Conservation (phyloP, 2,113 vertebrate species). For the Irena cyanogastra region DNA sequence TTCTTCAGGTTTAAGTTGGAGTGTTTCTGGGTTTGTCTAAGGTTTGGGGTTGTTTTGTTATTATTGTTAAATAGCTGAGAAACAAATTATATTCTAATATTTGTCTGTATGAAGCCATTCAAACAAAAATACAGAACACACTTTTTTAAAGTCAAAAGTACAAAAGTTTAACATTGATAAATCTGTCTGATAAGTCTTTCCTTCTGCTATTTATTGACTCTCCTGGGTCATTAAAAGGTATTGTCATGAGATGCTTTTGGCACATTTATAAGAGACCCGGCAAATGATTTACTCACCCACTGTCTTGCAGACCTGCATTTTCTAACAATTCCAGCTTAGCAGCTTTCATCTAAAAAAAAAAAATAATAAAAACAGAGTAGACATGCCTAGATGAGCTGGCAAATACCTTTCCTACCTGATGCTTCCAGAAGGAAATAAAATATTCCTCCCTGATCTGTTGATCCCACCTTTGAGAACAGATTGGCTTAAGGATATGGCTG, state of each 20-base stretch:
- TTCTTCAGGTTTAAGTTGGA: conserved; percentile 10
- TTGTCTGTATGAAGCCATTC: not conserved
- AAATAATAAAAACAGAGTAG: not conserved
- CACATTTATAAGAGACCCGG: not conserved
- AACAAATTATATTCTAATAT: not conserved
- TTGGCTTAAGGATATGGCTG: not conserved
- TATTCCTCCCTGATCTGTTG: not conserved
- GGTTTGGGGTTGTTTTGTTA: not conserved
- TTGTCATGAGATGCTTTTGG: not conserved
- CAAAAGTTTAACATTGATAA: not conserved
- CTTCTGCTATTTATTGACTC: not conserved
- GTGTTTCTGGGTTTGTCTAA: not conserved
- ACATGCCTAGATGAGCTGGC: not conserved
- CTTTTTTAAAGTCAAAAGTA: not conserved
- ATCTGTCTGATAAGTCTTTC: not conserved
- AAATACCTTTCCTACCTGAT: not conserved
- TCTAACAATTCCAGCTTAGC: not conserved
- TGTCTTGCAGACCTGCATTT: not conserved
- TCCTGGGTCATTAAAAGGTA: not conserved
- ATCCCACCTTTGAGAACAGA: not conserved
- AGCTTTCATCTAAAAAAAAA: not conserved
- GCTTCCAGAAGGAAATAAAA: not conserved
- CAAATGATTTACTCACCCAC: not conserved
- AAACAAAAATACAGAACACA: not conserved
- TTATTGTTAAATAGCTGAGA: not conserved